Evolutionary conservation across 1,140 invertebrate species (phyloP), one percentile per base, ranked within the genome.

Genomic region (Atopsyche davidsoni): DNA sequence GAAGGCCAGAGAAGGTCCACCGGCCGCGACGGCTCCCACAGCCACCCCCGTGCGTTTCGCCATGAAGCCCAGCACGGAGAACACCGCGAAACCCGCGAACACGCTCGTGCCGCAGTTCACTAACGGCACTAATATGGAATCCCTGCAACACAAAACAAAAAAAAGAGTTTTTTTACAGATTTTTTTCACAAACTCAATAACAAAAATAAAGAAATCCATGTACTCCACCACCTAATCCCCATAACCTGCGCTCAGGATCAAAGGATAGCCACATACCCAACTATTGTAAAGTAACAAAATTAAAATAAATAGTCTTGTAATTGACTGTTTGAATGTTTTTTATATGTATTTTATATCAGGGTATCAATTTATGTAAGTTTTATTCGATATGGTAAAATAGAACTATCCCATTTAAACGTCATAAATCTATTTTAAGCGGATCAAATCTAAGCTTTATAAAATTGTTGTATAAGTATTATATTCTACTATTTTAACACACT

Each of bases 21-120:
- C 89, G 6, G 86, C 88, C 3, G 93, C 94, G 2, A 97, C 94
- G 4, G 82, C 71, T 2, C 81, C 80, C 43, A 98, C 91, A 0
- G 85, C 82, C 43, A 90, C 79, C 4, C 86, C 82, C 38, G 91
- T 85, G 62, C 83, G 81, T 24, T 85, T 76, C 6, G 67, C 63
- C 79, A 96, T 92, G 65, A 93, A 97, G 1, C 95, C 95, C 9
- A 97, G 74, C 42, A 93, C 92, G 0, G 91, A 90, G 71, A 96
- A 96, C 16, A 96, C 91, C 2, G 95, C 92, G 61, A 96, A 89
- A 0, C 92, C 93, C 13, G 90, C 89, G 71, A 91, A 92, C 49
- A 96, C 83, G 65, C 89, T 94, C 0, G 92, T 95, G 16, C 85
- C 84, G 58, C 86, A 85, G 68, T 95, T 95, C 1, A 94, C 77